Base-by-base conservation (phyloP, 2,888 invertebrate species). In the Temnothorax unifasciatus region DNA sequence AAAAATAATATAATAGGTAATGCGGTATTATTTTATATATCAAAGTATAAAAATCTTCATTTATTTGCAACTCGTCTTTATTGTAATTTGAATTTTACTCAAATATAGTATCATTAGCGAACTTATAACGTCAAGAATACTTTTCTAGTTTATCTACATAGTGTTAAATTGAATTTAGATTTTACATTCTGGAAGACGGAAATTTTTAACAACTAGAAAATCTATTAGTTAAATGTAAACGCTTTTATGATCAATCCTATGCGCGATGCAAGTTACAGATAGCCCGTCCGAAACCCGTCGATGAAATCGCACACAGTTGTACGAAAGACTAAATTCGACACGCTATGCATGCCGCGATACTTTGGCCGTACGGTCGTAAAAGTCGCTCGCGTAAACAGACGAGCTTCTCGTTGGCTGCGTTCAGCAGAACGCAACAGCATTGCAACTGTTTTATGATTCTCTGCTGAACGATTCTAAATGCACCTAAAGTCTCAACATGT, bases 381-480 rank as follows among this genome's bases (percentile, higher is more conserved):
- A 79, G 47, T 73, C 59, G 34, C 47, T 57, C 57, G 57, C 47
- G 47, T 79, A 81, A 81, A 81, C 59, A 73, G 47, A 74, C 73
- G 34, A 61, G 75, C 59, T 18, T 59, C 75, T 59, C 47, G 47
- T n/a, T n/a, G n/a, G n/a, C n/a, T n/a, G n/a, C n/a, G n/a, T n/a
- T n/a, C n/a, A n/a, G n/a, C n/a, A n/a, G n/a, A n/a, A n/a, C n/a
- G n/a, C n/a, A n/a, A n/a, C n/a, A n/a, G n/a, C n/a, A n/a, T n/a
- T n/a, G n/a, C n/a, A n/a, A n/a, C n/a, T n/a, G n/a, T n/a, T n/a
- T n/a, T n/a, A n/a, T n/a, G n/a, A n/a, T n/a, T n/a, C n/a, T n/a
- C n/a, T n/a, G n/a, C n/a, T n/a, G n/a, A n/a, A n/a, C n/a, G n/a
- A n/a, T n/a, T n/a, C n/a, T n/a, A n/a, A n/a, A n/a, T n/a, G n/a